Percentiles rank a stretch among this genome's conserved stretches.
Evolutionary conservation across 1,140 invertebrate genomes (phyloP).

Genomic region (Meloidogyne hapla): DNA sequence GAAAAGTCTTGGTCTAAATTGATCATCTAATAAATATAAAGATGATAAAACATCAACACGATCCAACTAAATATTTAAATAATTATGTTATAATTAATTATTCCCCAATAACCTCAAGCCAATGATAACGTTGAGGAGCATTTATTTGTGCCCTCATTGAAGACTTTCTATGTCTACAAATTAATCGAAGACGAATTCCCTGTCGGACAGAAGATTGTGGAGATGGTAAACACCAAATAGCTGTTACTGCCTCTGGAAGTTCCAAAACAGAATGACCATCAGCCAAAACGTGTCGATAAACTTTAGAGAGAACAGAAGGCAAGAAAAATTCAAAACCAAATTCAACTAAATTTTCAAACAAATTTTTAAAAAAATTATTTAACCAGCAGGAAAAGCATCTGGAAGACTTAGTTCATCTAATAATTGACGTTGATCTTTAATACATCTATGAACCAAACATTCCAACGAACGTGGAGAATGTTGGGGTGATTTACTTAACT

Average conservation of each 20-base stretch:
- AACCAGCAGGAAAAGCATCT: constrained; percentile 55
- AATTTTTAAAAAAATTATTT: neutral
- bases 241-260: constrained; percentile 43
- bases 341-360: constrained; percentile 44
- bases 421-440: constrained; percentile 36
- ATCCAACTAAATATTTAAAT: constrained; percentile 8
- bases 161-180: constrained; percentile 55
- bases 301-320: constrained; percentile 61
- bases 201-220: constrained; percentile 59
- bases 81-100: neutral
- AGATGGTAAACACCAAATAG: constrained; percentile 52
- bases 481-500: neutral
- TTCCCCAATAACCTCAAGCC: constrained; percentile 15
- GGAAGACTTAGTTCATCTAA: constrained; percentile 31
- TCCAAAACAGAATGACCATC: constrained; percentile 59
- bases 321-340: constrained; percentile 64
- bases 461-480: constrained; percentile 52
- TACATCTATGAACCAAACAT: constrained; percentile 54
- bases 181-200: constrained; percentile 54
- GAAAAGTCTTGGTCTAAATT: constrained; percentile 42
- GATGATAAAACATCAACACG: constrained; percentile 34
- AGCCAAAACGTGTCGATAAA: constrained; percentile 60
- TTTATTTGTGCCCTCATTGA: constrained; percentile 38
- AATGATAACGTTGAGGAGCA: constrained; percentile 26
- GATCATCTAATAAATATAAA: constrained; percentile 32